These are phyloP conservation scores for Dinocampus coccinellae DNA, from an alignment of 2,888 invertebrate species.

Conservation along the genomic window DNA sequence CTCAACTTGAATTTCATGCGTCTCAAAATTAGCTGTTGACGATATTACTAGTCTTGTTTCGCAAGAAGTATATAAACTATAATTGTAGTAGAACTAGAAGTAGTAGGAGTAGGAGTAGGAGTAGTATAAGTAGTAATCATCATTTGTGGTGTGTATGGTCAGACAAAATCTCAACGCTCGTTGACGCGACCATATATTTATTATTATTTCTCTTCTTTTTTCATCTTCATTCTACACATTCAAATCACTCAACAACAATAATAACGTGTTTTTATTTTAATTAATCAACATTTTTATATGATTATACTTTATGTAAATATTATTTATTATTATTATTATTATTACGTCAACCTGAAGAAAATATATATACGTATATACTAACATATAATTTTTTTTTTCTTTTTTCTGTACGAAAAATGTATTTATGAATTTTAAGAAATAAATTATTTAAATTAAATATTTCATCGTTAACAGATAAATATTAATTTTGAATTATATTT, in stretches of 20 bases:
- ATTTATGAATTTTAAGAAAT: no score
- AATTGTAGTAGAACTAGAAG: no score
- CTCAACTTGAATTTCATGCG: not conserved
- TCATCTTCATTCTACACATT: not conserved
- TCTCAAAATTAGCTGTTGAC: not conserved
- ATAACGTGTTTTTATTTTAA: not conserved
- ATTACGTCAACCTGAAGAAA: no score
- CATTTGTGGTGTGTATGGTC: not conserved
- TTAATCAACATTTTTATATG: not conserved
- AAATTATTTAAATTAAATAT: no score
- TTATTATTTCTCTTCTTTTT: no score
- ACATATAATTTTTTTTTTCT: no score
- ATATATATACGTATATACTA: no score
- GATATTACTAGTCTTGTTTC: not conserved
- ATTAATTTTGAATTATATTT: no score
- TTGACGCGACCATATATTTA: not conserved
- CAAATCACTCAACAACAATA: not conserved
- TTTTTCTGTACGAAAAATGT: no score
- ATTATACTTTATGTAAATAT: not conserved
- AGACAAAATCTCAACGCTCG: not conserved
- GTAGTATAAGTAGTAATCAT: not conserved
- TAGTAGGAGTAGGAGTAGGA: no score
- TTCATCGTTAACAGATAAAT: no score
- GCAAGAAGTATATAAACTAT: not conserved
- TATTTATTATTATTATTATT: no score